Evolutionary conservation across 2,113 vertebrate species (phyloP), one percentile per base, ranked within the genome.

Genomic region (Pangasianodon gigas): DNA sequence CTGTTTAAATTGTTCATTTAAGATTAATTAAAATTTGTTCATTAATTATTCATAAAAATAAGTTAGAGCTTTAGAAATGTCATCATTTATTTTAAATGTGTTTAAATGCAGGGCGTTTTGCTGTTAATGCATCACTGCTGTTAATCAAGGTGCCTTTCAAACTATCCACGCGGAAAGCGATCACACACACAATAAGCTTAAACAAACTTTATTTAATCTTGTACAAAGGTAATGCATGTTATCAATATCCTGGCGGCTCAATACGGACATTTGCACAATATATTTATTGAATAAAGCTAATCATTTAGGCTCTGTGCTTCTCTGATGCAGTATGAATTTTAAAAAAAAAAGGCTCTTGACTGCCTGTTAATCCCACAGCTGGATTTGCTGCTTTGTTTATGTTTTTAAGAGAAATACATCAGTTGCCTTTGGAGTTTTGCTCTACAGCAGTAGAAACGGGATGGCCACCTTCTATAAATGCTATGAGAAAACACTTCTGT

Each of bases 91-190:
- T 44, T 46, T 24, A 67, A 67, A 67, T 67, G 65, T n/a, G 37
- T 74, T 74, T 7, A 29, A 80, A 29, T 16, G 46, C 46, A 51
- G 46, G 24, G 26, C 4, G 26, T 13, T 80, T 80, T 16, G 46
- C 26, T 29, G 46, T 29, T 80, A 80, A 80, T 26, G 24, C 77
- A 14, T 26, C 46, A 1, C 77, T 80, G 24, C 5, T 26, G 75
- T 48, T 79, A 79, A 79, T 80, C 77, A 80, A 51, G 77, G 77
- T 80, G 77, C 77, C 77, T 80, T 80, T 51, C 11, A 80, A 29
- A 80, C 26, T 29, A 80, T 80, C 13, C 77, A 51, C 3, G 13
- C 46, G 13, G 77, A 80, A 80, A 51, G 77, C 4, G 11, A 29
- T 80, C 75, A 26, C 24, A 77, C 74, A 46, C 74, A 54, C 52